Evolutionary conservation across 64 coral and sea anemone genomes (phyloP), one percentile per base, ranked within the genome.

Genomic region (Cladopsammia gracilis): DNA sequence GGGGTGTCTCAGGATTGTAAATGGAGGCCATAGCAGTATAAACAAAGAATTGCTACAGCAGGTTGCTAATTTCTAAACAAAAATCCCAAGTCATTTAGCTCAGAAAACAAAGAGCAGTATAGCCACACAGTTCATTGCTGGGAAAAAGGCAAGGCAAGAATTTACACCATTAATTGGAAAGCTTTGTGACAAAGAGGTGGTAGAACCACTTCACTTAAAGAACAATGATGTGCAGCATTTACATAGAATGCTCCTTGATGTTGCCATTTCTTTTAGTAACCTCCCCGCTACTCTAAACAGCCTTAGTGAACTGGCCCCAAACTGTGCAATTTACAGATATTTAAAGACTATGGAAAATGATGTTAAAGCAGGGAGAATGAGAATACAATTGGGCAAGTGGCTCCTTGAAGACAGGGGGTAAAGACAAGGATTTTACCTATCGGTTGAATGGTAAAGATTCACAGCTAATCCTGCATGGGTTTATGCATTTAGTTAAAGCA

Each of bases 111-210:
- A 70, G 87, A 75, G 34, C 0, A 78, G 12, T 19, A 78, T 73
- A 79, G 48, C 86, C 5, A 95, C 93, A 22, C 25, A 90, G 45
- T 90, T 90, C 12, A 90, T 89, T 75, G 77, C 92, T 64, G 12
- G 34, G 0, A 89, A 89, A 48, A 83, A 84, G 10, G 76, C 78
- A 70, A 83, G 86, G 48, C 92, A 94, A 65, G 92, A 94, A 42
- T 89, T 94, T 62, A 14, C 74, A 22, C 86, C 78, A n/a, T 48
- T 87, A 4, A 94, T 83, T 24, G 86, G 77, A 16, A 65, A 94
- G 44, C 78, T 89, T 0, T 94, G 92, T 94, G 86, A 94, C 18
- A 94, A 94, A 45, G 92, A 80, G 14, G 34, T n/a, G n/a, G n/a
- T n/a, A n/a, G n/a, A n/a, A n/a, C n/a, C n/a, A n/a, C n/a, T n/a